phyloP scores from a whole-genome alignment of 2,113 vertebrate genomes.

The Protobothrops flavoviridis region DNA sequence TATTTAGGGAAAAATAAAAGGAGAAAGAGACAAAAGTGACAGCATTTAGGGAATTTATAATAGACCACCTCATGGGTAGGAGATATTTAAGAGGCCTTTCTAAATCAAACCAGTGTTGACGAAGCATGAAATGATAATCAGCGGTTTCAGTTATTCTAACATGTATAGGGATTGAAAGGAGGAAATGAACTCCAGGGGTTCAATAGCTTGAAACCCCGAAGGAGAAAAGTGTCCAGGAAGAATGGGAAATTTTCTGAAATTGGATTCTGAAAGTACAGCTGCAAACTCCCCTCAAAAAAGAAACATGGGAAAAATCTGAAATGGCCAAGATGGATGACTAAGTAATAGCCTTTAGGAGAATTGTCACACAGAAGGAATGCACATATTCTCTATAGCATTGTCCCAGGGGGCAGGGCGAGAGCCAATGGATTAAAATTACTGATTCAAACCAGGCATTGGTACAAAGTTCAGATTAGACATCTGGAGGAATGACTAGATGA shows the following conservation, averaged over 20 bases:
- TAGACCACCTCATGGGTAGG: background rate
- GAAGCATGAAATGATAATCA: background rate
- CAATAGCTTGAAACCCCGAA: background rate
- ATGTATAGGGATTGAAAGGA: background rate
- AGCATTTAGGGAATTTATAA: background rate
- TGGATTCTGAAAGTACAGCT: background rate
- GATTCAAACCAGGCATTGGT: background rate
- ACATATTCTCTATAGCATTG: background rate
- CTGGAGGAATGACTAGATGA: background rate
- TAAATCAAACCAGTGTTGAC: background rate
- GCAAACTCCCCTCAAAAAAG: background rate
- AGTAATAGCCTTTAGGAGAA: background rate
- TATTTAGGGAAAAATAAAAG: background rate
- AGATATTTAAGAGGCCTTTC: background rate
- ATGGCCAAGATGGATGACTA: background rate
- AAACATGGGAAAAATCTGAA: background rate
- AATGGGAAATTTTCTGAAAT: background rate
- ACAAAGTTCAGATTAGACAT: background rate
- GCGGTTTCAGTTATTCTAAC: background rate
- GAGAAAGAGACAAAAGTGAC: background rate
- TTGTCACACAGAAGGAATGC: background rate
- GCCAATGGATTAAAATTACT: background rate
- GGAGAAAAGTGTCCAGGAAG: background rate
- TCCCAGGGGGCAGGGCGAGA: background rate
- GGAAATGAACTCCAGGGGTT: background rate